phyloP scores from a whole-genome alignment of 2,797 vertebrate genomes.

The Labeo calbasu region DNA sequence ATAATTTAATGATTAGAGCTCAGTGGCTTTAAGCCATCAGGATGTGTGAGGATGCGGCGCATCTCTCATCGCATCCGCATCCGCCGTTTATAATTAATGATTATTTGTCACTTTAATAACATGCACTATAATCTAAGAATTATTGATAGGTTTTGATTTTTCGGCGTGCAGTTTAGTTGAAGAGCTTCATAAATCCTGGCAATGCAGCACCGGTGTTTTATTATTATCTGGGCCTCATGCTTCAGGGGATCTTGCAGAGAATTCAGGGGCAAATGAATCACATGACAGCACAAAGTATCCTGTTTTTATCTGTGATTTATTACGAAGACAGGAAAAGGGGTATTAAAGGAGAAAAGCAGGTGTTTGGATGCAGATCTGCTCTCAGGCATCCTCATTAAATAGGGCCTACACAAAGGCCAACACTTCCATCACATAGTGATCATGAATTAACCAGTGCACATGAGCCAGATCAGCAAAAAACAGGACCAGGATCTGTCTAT shows the following conservation, averaged over 20 bases:
- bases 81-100: not conserved
- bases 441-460: not conserved
- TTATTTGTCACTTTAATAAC: not conserved
- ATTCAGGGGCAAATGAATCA: constrained; percentile 9
- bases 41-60: constrained; percentile 3
- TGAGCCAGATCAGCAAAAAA: not conserved
- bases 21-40: not conserved
- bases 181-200: constrained; percentile 6
- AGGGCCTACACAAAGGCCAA: constrained; percentile 40
- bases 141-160: not conserved
- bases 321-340: not conserved
- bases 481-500: not conserved
- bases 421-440: not conserved
- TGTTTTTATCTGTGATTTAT: not conserved
- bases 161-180: not conserved
- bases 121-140: not conserved
- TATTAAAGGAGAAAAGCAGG: not conserved
- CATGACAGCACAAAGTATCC: not conserved
- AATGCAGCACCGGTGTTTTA: not conserved
- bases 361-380: not conserved
- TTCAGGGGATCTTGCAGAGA: not conserved
- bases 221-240: constrained; percentile 24
- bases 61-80: constrained; percentile 10
- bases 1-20: not conserved
- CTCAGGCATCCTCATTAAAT: not conserved